Base-by-base conservation (phyloP, 2,797 vertebrate genomes). In the Rhynchonycteris naso region DNA sequence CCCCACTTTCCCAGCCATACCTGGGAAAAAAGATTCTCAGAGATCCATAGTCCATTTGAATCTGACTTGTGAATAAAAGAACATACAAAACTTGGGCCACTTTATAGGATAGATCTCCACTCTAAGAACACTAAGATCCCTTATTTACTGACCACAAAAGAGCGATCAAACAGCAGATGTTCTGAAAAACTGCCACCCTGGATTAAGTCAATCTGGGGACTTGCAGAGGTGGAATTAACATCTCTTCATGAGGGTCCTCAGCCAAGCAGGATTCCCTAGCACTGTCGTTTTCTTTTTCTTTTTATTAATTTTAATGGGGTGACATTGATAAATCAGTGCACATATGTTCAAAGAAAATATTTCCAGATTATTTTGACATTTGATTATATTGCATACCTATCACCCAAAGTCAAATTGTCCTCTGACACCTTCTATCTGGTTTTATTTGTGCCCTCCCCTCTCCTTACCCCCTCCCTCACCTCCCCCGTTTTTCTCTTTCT, bases 61-160 rank as follows among this genome's bases (percentile, higher is more conserved):
- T 26, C n/a, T 69, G 21, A 21, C 9, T 82, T 59, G 35, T 14
- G 72, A 35, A 30, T 7, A 61, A 5, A 76, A 24, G 19, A 18
- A 3, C 4, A 2, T 6, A 21, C 11, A 68, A 58, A 10, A 59
- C 3, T 35, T 4, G 19, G 9, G 1, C 4, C 13, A 38, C 61
- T 65, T 68, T 54, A 38, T 7, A 54, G 5, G 38, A 80, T 9
- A 59, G 24, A 12, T 47, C 10, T 7, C 35, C 28, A 28, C 43
- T 69, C 30, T 33, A n/a, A 43, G 52, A 76, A 21, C 28, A 24
- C 43, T 43, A 35, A 84, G 38, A 43, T 11, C 50, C 38, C 19
- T 66, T 33, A 10, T 0, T 58, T n/a, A 30, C 35, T 28, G 14
- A 21, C 52, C 19, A 76, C 16, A 33, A 52, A 69, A n/a, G 50